These are phyloP conservation scores for rabbit (Oryctolagus cuniculus) DNA, from an alignment of 2,113 vertebrate species.

Conservation along the genomic window mOryCun1.1 NC_091439.1:47507501-47508000, in stretches of 20 bases:
- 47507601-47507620: background rate
- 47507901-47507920: background rate
- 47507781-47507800: background rate
- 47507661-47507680: background rate
- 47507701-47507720: background rate
- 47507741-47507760: background rate
- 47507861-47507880: background rate
- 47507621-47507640: background rate
- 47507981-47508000: background rate
- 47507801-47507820: background rate
- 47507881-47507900: background rate
- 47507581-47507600: background rate
- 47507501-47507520: background rate
- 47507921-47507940: background rate
- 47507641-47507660: background rate
- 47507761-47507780: background rate
- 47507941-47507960: background rate
- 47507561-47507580: background rate
- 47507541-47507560: background rate
- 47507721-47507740: background rate
- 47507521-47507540: background rate
- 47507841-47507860: constrained; percentile 25
- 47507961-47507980: background rate
- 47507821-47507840: background rate
- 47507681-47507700: background rate